Evolutionary conservation across 2,888 invertebrate species (phyloP), one percentile per base, ranked within the genome.

Genomic region (Sphaerophoria rueppellii): DNA sequence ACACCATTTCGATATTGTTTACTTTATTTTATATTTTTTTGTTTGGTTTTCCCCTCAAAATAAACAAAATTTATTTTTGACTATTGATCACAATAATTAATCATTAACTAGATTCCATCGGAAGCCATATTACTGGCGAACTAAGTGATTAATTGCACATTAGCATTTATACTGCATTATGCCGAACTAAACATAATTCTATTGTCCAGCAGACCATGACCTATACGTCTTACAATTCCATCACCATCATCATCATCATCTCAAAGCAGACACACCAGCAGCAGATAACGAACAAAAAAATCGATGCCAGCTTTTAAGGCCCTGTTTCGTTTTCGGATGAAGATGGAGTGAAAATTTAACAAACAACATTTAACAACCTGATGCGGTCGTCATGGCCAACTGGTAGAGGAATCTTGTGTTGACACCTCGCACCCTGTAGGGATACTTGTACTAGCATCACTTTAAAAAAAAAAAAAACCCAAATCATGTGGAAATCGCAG

Each of bases 151-250:
- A 73, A 70, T 76, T 72, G 48, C 5, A 58, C 35, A 24, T 72
- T 67, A 71, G 60, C 70, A 60, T 16, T 57, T 48, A 48, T 63
- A 63, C 71, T 57, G 46, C 46, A 70, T 43, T n/a, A 24, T 72
- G 46, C 58, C 46, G 43, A 58, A 52, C 35, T 6, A 67, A 50
- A 63, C 54, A 61, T 46, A 55, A 46, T 24, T 63, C 77, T 60
- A 76, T 60, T 57, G 52, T 43, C 14, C 58, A 65, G 32, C 57
- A 63, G 65, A 34, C 81, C 76, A 67, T 81, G 81, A 76, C 81
- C 75, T 60, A 67, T 48, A 54, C 67, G 24, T 60, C 14, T 14
- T 50, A 48, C 50, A 65, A 50, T 50, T 65, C 50, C 50, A 58
- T 60, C 43, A 12, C 43, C 43, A 43, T 43, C 40, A 40, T 7